These are phyloP conservation scores for Ernsta delagoae DNA, from an alignment of 2,888 invertebrate species.

Conservation along the genomic window DNA sequence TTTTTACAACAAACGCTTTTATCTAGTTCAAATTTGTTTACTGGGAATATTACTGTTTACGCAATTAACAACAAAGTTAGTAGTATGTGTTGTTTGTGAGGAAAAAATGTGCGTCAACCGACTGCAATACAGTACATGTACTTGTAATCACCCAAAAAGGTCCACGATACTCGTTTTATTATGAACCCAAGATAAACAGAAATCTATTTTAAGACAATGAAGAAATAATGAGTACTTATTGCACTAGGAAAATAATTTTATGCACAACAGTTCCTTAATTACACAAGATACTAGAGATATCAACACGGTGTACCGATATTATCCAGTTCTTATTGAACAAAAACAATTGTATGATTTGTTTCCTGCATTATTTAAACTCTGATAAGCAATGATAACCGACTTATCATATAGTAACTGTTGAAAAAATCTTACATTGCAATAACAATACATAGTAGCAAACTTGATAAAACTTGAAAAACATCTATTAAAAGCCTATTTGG, in stretches of 20 bases:
- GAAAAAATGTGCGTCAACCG: slow-evolving; percentile 3
- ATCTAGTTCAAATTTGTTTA: slow-evolving; percentile 28
- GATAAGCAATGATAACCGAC: slow-evolving; percentile 13
- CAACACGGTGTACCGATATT: slow-evolving; percentile 7
- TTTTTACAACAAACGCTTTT: slow-evolving; percentile 5
- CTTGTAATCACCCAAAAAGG: background rate
- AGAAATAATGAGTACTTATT: slow-evolving; percentile 4
- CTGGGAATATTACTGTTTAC: slow-evolving; percentile 26
- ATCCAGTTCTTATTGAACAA: slow-evolving; percentile 16
- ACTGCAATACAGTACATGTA: background rate
- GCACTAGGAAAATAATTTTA: background rate
- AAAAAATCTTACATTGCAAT: background rate
- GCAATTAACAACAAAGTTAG: slow-evolving; percentile 19
- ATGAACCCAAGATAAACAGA: background rate
- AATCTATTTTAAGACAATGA: slow-evolving; percentile 3
- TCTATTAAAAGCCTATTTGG: background rate
- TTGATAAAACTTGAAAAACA: background rate
- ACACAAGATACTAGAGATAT: slow-evolving; percentile 8
- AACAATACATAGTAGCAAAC: background rate
- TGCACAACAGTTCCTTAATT: background rate
- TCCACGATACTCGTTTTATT: background rate
- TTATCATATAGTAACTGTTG: background rate
- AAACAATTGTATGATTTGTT: slow-evolving; percentile 11
- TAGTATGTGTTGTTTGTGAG: background rate
- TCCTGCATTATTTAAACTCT: slow-evolving; percentile 23